Evolutionary conservation across 2,797 vertebrate genomes (phyloP).

Genomic region (Paratrypauchen microcephalus): DNA sequence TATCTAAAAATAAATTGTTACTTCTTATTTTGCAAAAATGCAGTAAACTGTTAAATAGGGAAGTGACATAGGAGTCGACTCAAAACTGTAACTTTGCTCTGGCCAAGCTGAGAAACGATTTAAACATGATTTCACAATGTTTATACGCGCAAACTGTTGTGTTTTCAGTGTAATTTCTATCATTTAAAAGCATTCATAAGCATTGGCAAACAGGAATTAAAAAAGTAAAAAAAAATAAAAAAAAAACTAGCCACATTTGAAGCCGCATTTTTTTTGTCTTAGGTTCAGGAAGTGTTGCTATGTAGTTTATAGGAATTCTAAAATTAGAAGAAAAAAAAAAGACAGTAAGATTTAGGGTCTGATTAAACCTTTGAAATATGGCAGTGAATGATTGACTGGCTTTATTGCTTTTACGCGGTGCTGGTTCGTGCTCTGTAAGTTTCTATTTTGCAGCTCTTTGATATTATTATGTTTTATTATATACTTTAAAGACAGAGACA

Average conservation of each 20-base stretch:
- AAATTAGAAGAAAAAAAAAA: not conserved
- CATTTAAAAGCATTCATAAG: not conserved
- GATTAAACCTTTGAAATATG: not conserved
- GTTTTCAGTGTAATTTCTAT: not conserved
- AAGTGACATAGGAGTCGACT: not conserved
- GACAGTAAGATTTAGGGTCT: not conserved
- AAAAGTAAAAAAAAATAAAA: too few species aligned
- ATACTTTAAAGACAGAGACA: too few species aligned
- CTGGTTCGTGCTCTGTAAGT: not conserved
- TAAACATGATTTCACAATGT: not conserved
- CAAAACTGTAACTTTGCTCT: not conserved
- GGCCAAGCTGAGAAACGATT: not conserved
- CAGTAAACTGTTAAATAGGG: not conserved
- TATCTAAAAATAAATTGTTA: not conserved
- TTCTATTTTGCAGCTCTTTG: not conserved
- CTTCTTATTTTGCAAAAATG: not conserved
- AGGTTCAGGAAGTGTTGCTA: constrained; percentile 5
- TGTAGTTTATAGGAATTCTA: not conserved
- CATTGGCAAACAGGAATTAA: too few species aligned
- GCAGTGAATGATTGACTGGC: not conserved
- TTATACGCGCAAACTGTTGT: not conserved
- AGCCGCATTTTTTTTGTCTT: not conserved
- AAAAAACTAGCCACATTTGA: too few species aligned
- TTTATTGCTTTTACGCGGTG: not conserved
- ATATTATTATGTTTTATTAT: not conserved